Evolutionary conservation across 2,888 invertebrate species (phyloP), one percentile per base, ranked within the genome.

Genomic region (Lissocephala sabroskyi): DNA sequence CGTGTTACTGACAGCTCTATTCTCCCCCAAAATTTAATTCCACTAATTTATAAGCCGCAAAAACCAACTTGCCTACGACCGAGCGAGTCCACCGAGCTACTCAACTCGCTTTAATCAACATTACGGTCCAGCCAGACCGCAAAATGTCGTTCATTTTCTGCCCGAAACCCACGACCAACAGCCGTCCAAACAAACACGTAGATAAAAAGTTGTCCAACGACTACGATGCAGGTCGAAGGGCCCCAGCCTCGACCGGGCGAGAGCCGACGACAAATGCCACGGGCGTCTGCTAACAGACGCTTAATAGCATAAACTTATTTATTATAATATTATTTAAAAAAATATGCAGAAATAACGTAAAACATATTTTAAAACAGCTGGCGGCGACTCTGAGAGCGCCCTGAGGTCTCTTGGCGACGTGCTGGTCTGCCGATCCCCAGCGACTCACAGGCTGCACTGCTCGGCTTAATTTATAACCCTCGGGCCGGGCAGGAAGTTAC

Each of bases 11-110:
- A 67, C 67, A 67, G 75, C 67, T 67, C 71, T 55, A 75, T 70
- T 75, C 76, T 66, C 58, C n/a, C n/a, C n/a, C n/a, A n/a, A n/a
- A 58, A 63, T 70, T 71, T 67, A 66, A 75, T 70, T 67, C 63
- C 49, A 47, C 41, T 63, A 66, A 75, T 67, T 67, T 67, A 67
- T 61, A 71, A 70, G 56, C 67, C 71, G 61, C 67, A 65, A 54
- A 49, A 41, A 45, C 51, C 23, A 23, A 23, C 4, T 23, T 23
- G 7, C 3, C 4, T 23, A 5, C 23, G 3, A 7, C 4, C 23
- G 3, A 5, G 23, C 7, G 3, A 5, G 23, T 23, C 4, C 4
- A 44, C 23, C 41, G 52, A 35, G 14, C 16, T 3, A 14, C 10
- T 33, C 4, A 14, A 3, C 11, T 11, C 67, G 62, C 73, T 71